Conservation (phyloP, 2,113 vertebrate genomes). For the Polyodon spathula region DNA sequence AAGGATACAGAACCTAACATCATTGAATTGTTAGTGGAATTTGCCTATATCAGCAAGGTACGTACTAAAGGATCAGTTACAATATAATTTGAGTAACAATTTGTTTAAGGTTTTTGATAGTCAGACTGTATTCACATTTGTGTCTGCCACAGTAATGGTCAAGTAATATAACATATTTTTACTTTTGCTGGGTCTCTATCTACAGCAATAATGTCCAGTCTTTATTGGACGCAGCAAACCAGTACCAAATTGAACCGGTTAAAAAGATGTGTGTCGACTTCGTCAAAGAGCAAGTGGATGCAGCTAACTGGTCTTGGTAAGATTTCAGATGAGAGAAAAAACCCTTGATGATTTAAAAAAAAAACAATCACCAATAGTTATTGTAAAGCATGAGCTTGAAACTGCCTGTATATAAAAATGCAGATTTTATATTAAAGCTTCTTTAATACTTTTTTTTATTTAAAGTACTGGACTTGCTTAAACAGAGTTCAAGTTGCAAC, state of each 20-base stretch:
- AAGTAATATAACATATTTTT: neutral
- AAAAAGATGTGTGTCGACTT: conserved; percentile 98
- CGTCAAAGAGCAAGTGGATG: conserved; percentile 92
- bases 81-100: neutral
- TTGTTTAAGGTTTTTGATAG: too few relatives aligned
- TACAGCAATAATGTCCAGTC: conserved; percentile 96
- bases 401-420: too few relatives aligned
- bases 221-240: conserved; percentile 90
- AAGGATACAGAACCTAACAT: conserved; percentile 91
- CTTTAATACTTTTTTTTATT: too few relatives aligned
- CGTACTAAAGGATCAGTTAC: neutral
- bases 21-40: conserved; percentile 88
- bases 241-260: conserved; percentile 96
- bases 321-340: neutral
- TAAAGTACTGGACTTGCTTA: too few relatives aligned
- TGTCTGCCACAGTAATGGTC: too few relatives aligned
- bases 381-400: too few relatives aligned
- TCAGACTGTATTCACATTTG: too few relatives aligned
- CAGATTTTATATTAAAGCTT: too few relatives aligned
- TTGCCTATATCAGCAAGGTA: conserved; percentile 93
- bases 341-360: neutral
- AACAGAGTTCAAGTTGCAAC: too few relatives aligned
- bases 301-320: conserved; percentile 92
- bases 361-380: too few relatives aligned
- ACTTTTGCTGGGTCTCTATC: conserved; percentile 75